Conservation (phyloP, 2,113 vertebrate species). For the Peromyscus polionotus region DNA sequence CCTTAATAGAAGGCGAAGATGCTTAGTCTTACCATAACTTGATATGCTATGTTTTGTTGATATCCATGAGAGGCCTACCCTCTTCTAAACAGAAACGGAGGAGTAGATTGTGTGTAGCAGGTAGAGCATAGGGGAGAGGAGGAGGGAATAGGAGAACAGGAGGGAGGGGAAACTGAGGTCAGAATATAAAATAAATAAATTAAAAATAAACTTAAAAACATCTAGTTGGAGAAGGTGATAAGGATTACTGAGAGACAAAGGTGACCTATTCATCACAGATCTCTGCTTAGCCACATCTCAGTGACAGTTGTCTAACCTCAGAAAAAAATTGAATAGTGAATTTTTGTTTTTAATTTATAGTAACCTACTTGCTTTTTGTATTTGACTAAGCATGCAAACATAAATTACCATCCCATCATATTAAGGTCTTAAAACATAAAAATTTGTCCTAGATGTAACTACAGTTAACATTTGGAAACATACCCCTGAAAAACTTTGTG, state of each 20-base stretch:
- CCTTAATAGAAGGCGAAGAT: too few species aligned
- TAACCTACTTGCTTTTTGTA: not conserved
- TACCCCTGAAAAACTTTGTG: not conserved
- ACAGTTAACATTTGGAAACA: not conserved
- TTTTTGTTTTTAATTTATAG: slow-evolving; percentile 10
- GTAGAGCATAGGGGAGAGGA: not conserved
- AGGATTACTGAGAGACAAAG: not conserved
- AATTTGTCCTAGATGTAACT: not conserved
- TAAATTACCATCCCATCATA: not conserved
- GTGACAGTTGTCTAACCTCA: not conserved
- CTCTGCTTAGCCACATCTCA: not conserved
- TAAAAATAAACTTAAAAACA: not conserved
- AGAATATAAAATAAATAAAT: not conserved
- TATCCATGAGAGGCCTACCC: too few species aligned
- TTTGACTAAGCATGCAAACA: not conserved
- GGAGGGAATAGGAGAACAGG: not conserved
- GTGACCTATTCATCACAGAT: not conserved
- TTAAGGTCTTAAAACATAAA: not conserved
- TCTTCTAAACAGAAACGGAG: too few species aligned
- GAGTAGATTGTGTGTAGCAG: too few species aligned
- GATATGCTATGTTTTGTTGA: too few species aligned
- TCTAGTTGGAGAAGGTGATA: not conserved
- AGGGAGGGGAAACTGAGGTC: not conserved
- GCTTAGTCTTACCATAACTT: too few species aligned
- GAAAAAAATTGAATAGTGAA: not conserved